These are phyloP conservation scores for Papio anubis DNA, from an alignment of 2,113 vertebrate genomes.

Conservation along the genomic window DNA sequence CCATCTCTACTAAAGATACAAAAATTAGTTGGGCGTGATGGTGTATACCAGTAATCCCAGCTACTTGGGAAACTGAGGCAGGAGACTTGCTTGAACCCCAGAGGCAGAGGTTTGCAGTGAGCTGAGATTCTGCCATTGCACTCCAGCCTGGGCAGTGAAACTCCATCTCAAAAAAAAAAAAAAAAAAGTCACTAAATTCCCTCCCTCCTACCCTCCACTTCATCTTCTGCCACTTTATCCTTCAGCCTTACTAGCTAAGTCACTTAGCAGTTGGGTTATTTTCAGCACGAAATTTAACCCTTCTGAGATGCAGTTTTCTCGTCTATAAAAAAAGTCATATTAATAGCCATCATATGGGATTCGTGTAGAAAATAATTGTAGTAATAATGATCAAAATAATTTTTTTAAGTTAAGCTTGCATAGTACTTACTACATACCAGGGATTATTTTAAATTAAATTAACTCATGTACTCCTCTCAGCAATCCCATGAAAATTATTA, in stretches of 20 bases:
- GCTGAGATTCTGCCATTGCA: too few species aligned
- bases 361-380: background rate
- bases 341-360: background rate
- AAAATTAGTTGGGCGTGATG: too few species aligned
- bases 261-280: background rate
- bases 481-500: background rate
- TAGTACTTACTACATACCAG: background rate
- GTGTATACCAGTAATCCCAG: too few species aligned
- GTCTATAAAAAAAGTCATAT: background rate
- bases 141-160: too few species aligned
- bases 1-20: too few species aligned
- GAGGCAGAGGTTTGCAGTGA: too few species aligned
- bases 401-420: background rate
- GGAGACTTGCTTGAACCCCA: too few species aligned
- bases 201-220: background rate
- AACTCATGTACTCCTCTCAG: background rate
- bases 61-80: too few species aligned
- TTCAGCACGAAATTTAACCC: background rate
- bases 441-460: background rate
- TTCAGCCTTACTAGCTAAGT: background rate
- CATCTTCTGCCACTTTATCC: background rate
- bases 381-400: background rate
- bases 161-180: background rate
- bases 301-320: background rate
- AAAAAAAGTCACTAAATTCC: background rate